Base-by-base conservation (phyloP, 2,888 invertebrate genomes). In the Eumerus sabulonum region DNA sequence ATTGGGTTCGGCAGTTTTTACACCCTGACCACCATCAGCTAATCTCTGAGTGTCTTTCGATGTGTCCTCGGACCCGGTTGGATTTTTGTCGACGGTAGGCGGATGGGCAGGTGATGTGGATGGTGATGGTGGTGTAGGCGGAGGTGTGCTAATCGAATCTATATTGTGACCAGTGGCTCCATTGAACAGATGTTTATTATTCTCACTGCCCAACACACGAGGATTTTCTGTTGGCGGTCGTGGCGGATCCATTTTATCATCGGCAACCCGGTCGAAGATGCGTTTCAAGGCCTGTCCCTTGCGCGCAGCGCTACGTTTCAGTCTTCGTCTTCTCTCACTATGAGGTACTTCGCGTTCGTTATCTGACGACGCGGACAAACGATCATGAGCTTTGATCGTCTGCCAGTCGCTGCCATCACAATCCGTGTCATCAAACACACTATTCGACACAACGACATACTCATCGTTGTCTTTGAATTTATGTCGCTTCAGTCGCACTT, bases 101-200 rank as follows among this genome's bases (percentile, higher is more conserved):
- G 60, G 42, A 47, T 35, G 59, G 11, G 16, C 12, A 9, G 48
- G 62, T 1, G 62, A 70, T 11, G 38, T n/a, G 1, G 59, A 62
- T 13, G 53, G 59, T 5, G 60, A 60, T 3, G 77, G 77, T 3
- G 77, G 77, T 0, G 77, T 77, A 4, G 73, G 77, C 9, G 77
- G 77, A 3, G 73, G 77, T 1, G 77, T 73, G 9, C 42, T 72
- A 42, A 76, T 72, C 7, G 73, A 63, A 18, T 71, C 71, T n/a
- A 76, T 71, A 9, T 50, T 57, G 11, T 63, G 76, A 18, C 57
- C 63, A 9, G 13, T 27, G 1, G 54, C 27, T 13, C 35, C 59
- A 48, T 59, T 72, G 18, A 71, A 63, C 11, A 60, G 4, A 16
- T 35, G 14, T 11, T 40, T 47, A 27, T 56, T 64, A 5, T 45